A percentile compares a stretch with the other conserved stretches of the same genome.
phyloP scores from a whole-genome alignment of 2,888 invertebrate species.

The Caenorhabditis macrosperma region DNA sequence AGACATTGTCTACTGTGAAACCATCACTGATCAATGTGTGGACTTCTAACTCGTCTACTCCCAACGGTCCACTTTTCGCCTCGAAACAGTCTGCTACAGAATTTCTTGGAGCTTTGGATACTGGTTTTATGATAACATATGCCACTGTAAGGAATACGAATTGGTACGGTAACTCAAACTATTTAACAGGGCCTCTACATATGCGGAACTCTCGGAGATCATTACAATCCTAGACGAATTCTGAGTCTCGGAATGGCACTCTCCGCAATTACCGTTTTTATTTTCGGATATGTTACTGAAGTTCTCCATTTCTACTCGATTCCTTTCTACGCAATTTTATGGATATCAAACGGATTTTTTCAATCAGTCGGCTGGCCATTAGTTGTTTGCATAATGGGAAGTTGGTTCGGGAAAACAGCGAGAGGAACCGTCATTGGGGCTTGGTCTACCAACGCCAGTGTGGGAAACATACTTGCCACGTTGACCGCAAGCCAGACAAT shows the following conservation, averaged over 20 bases:
- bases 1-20: constrained; percentile 82
- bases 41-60: constrained; percentile 64
- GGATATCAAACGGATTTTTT: constrained; percentile 81
- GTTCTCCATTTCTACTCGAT: constrained; percentile 80
- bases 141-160: constrained; percentile 58
- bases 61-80: constrained; percentile 50
- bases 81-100: constrained; percentile 61
- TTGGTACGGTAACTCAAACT: neutral
- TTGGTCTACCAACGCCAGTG: constrained; percentile 81
- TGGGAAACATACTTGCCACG: constrained; percentile 82
- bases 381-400: constrained; percentile 81
- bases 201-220: constrained; percentile 82
- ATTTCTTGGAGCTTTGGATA: constrained; percentile 71
- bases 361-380: constrained; percentile 82
- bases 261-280: constrained; percentile 80
- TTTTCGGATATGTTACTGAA: constrained; percentile 81
- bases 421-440: constrained; percentile 81
- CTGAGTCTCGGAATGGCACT: constrained; percentile 81
- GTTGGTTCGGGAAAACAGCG: constrained; percentile 75
- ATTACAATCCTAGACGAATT: constrained; percentile 81
- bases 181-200: constrained; percentile 81
- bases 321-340: constrained; percentile 80
- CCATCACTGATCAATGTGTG: constrained; percentile 80
- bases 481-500: constrained; percentile 79
- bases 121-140: constrained; percentile 69